Base-by-base conservation (phyloP, 2,113 vertebrate species). In the Agapornis roseicollis region DNA sequence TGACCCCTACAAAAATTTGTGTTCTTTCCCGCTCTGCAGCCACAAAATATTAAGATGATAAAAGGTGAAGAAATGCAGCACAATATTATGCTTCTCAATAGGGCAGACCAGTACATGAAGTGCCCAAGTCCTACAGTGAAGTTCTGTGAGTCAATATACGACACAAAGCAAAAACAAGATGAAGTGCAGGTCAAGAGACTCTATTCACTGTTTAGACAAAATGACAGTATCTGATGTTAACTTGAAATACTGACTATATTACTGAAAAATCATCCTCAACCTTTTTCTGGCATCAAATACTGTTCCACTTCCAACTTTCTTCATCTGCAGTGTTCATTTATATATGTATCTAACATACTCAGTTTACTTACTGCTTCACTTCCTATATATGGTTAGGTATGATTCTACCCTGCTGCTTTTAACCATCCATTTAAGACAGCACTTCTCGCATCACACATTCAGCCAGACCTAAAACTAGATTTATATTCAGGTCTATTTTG, bases 41-140 rank as follows among this genome's bases (percentile, higher is more conserved):
- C 78, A 82, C 27, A 64, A 65, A 93, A 83, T 11, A 49, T 8
- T 16, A 2, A 50, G 6, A 55, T 3, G 47, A 71, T 47, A 58
- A 74, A 79, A 31, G 12, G 7, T 52, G 27, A 83, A 60, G 28
- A 88, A 74, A 73, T 7, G 13, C 1, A 5, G 25, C 14, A 64
- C 1, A 2, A 2, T 9, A 29, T 17, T 49, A 44, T 0, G 0
- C 4, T 80, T 80, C 64, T 24, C 31, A 50, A 0, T 6, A 22
- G 10, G 10, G 9, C 1, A 80, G 19, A 68, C 10, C 58, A 58
- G 31, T 1, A 58, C 28, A 88, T 8, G 1, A 63, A 92, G 29
- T 22, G 56, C 8, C 0, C 1, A 68, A 46, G 15, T 50, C 37
- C 44, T 49, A 80, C 13, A 55, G 0, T 60, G 25, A 44, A 46